Percentiles rank a stretch among this genome's conserved stretches.
Conservation (phyloP, 1,140 invertebrate species). For the Asobara japonica region DNA sequence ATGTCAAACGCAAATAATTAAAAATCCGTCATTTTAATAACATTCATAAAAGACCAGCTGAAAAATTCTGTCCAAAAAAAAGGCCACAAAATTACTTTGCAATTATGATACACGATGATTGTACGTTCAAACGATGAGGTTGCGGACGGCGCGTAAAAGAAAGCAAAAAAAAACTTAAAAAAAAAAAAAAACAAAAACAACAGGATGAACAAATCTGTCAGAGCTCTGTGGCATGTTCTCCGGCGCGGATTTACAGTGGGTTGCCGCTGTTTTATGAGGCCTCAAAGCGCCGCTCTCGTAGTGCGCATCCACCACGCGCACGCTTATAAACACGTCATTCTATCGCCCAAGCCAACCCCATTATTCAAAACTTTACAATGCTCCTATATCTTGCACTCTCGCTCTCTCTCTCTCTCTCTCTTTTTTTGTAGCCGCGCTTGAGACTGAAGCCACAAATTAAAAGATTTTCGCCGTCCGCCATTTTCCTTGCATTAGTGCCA, state of each 20-base stretch:
- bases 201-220: conserved; percentile 25
- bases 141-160: not conserved
- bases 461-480: conserved; percentile 46
- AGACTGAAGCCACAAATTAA: conserved; percentile 42
- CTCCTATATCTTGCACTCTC: conserved; percentile 29
- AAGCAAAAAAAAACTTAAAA: not conserved
- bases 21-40: too few relatives aligned
- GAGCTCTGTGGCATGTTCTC: conserved; percentile 52
- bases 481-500: conserved; percentile 6
- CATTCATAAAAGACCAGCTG: not conserved
- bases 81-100: not conserved
- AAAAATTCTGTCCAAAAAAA: not conserved
- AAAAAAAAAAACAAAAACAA: conserved; percentile 14
- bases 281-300: conserved; percentile 54
- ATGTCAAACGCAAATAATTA: too few relatives aligned
- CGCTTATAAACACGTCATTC: conserved; percentile 62
- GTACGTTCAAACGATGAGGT: not conserved
- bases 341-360: conserved; percentile 46
- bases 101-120: not conserved
- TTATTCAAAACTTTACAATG: conserved; percentile 58
- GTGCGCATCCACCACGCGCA: conserved; percentile 22
- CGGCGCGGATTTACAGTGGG: conserved; percentile 62
- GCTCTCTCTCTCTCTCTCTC: conserved; percentile 18
- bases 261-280: conserved; percentile 61
- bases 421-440: not conserved